These are phyloP conservation scores for Erpornis zantholeuca DNA, from an alignment of 2,113 vertebrate genomes.

Conservation along the genomic window DNA sequence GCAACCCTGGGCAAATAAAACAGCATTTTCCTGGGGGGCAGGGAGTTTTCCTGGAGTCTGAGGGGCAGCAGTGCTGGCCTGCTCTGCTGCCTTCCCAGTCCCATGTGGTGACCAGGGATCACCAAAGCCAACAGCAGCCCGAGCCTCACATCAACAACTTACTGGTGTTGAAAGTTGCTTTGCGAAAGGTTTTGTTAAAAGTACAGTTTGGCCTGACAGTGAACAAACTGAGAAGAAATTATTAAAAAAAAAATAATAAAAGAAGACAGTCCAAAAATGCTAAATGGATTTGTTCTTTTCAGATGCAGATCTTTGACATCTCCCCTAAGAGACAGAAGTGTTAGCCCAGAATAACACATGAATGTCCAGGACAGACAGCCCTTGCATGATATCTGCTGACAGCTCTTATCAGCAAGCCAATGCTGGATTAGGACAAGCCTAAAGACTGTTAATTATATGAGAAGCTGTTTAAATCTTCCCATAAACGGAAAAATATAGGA, in stretches of 20 bases:
- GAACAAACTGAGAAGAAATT: not conserved
- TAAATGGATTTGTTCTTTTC: not conserved
- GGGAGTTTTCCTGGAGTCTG: not conserved
- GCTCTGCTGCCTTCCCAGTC: not conserved
- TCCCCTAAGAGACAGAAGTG: not conserved
- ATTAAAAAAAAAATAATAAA: not conserved
- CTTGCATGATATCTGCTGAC: not conserved
- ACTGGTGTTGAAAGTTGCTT: not conserved
- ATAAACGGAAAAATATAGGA: not conserved
- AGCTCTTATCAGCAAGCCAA: not conserved
- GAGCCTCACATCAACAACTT: not conserved
- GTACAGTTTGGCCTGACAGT: not conserved
- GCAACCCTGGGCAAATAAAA: not conserved
- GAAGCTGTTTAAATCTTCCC: not conserved
- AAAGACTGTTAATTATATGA: not conserved
- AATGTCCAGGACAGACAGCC: not conserved
- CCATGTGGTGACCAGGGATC: rapidly evolving
- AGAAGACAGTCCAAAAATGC: not conserved
- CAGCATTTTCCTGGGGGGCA: not conserved
- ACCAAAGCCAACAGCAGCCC: not conserved
- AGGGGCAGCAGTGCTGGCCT: not conserved
- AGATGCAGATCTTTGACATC: not conserved
- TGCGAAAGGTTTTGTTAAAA: not conserved
- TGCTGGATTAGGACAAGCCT: not conserved
- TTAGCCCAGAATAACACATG: not conserved